Evolutionary conservation across 1,140 invertebrate genomes (phyloP).

Genomic region (Sycophila sp.): DNA sequence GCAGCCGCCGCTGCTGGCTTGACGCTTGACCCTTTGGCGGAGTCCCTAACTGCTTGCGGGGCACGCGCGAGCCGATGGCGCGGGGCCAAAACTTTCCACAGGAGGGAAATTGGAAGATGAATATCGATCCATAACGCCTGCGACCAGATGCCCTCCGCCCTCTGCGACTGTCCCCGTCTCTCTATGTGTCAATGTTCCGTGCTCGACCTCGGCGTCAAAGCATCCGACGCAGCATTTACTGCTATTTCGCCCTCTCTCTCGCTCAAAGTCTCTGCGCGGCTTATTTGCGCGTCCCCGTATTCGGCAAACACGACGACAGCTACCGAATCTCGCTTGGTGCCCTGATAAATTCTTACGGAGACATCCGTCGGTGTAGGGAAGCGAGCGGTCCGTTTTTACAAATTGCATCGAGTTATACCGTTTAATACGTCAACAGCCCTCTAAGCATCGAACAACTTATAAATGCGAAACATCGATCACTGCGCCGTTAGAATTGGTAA

Average conservation of each 20-base stretch:
- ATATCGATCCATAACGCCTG: slow-evolving; percentile 51
- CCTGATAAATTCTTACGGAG: too few species aligned
- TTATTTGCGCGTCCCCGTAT: too few species aligned
- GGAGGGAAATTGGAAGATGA: slow-evolving; percentile 58
- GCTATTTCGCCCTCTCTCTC: background rate
- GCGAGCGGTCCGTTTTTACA: too few species aligned
- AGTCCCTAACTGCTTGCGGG: slow-evolving; percentile 6
- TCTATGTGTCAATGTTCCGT: slow-evolving; percentile 48
- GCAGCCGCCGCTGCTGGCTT: background rate
- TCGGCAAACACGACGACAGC: background rate
- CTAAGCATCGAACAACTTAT: too few species aligned
- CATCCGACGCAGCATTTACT: slow-evolving; percentile 3
- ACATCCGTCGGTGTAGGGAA: too few species aligned
- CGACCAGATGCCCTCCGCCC: slow-evolving; percentile 1
- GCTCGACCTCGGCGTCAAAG: slow-evolving; percentile 12
- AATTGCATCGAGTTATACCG: too few species aligned
- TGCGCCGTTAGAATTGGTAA: too few species aligned
- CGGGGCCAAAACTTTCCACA: slow-evolving; percentile 13
- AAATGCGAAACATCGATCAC: too few species aligned
- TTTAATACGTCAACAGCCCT: too few species aligned
- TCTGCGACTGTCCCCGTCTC: background rate
- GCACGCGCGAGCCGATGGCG: slow-evolving; percentile 25
- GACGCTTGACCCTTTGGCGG: slow-evolving; percentile 26
- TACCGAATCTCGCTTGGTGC: too few species aligned
- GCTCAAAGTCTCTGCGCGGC: too few species aligned